A percentile compares a stretch with the other conserved stretches of the same genome.
phyloP scores from a whole-genome alignment of 2,113 vertebrate genomes.

The Cyanocitta stelleri region DNA sequence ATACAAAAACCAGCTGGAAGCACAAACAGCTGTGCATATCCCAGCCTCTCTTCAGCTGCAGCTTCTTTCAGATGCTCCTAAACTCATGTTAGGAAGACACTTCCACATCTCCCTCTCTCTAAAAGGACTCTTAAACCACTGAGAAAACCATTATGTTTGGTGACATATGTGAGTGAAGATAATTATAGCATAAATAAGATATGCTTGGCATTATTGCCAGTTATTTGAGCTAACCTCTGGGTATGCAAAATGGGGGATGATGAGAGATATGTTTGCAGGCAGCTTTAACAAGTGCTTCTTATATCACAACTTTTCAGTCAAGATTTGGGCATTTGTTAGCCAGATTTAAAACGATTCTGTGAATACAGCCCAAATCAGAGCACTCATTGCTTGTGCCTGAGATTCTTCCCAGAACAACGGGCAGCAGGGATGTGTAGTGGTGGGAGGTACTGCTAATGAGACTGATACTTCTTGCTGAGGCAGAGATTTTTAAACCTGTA shows the following conservation, averaged over 20 bases:
- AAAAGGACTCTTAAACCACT: background rate
- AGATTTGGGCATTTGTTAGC: background rate
- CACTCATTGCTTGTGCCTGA: background rate
- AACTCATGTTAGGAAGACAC: background rate
- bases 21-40: background rate
- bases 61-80: constrained; percentile 6
- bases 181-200: constrained; percentile 13
- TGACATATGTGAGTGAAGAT: background rate
- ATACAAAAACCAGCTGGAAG: constrained; percentile 30
- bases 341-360: background rate
- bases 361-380: background rate
- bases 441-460: background rate
- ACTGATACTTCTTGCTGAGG: background rate
- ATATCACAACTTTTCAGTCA: background rate
- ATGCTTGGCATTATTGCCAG: background rate
- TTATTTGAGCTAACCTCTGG: background rate
- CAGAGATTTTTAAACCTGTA: background rate
- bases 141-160: background rate
- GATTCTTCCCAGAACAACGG: background rate
- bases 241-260: background rate
- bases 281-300: background rate
- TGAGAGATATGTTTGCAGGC: background rate
- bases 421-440: background rate
- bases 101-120: background rate
- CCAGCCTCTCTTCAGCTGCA: background rate